Base-by-base conservation (phyloP, 2,797 vertebrate species). In the Otus scops region DNA sequence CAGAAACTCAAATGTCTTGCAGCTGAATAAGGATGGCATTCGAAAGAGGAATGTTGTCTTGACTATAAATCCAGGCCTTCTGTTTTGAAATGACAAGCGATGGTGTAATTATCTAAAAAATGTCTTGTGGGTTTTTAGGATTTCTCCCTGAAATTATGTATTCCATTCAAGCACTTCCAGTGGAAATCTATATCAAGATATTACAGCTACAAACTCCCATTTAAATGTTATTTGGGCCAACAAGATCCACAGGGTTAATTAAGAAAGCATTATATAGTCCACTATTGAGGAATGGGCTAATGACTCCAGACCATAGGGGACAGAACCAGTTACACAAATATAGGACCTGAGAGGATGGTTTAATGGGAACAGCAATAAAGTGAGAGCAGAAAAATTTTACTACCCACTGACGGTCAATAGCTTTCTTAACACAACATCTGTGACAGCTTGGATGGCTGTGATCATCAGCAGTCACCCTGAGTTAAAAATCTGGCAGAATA, bases 361-460 rank as follows among this genome's bases (percentile, higher is more conserved):
- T 96, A 96, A 96, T 95, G 88, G 95, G 75, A 76, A 32, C 81
- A 96, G 88, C 88, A 97, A 97, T 97, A 97, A 97, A 97, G 63
- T 76, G 87, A 89, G 85, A 95, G 64, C 79, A 95, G 93, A 83
- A 94, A 85, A 92, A 91, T 94, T 97, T 96, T 95, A 95, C 89
- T 95, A 87, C 82, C 91, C 93, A 88, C 88, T 85, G 87, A 71
- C 3, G 93, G 91, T 96, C 96, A 96, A 97, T 95, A 96, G 75
- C 79, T 95, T 97, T 71, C 81, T 91, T 96, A 94, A 85, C 76
- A 74, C 92, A 96, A 91, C 97, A 97, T 93, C 97, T 97, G 97
- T 32, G 92, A 65, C 91, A 89, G 88, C 45, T 73, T 64, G 68
- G 48, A 88, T 54, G 70, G 9, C 34, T 86, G 51, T 19, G 74